These are phyloP conservation scores for Brachionus asplanchnoidis DNA, from an alignment of 1,140 invertebrate species.

Conservation along the genomic window DNA sequence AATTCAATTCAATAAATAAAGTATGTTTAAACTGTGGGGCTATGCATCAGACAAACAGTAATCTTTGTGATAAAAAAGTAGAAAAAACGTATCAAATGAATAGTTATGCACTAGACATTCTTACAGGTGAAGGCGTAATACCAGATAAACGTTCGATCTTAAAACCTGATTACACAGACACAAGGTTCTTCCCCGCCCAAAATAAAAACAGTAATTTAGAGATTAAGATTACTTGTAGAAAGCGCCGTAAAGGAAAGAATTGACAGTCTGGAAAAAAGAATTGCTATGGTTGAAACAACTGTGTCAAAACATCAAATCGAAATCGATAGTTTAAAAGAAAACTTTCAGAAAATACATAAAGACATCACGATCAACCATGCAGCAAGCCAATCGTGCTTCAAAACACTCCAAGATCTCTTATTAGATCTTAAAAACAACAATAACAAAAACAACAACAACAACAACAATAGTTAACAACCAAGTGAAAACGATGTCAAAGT, in stretches of 20 bases:
- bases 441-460: neutral
- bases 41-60: neutral
- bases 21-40: neutral
- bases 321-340: neutral
- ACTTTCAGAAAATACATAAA: neutral
- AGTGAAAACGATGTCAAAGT: no score
- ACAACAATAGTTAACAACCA: neutral
- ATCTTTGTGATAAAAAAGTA: neutral
- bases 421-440: neutral
- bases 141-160: neutral
- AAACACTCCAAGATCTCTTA: neutral
- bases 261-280: neutral
- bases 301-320: neutral
- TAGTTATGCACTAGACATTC: neutral
- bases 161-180: neutral
- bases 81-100: conserved; percentile 3
- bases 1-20: no score
- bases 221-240: neutral
- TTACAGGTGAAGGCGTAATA: neutral
- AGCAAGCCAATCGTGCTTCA: neutral
- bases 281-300: neutral
- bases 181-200: neutral
- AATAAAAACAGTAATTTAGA: neutral
- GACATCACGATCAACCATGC: neutral
- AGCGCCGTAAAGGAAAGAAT: neutral